Evolutionary conservation across 2,113 vertebrate species (phyloP).

Genomic region (Onychorhynchus coronatus): DNA sequence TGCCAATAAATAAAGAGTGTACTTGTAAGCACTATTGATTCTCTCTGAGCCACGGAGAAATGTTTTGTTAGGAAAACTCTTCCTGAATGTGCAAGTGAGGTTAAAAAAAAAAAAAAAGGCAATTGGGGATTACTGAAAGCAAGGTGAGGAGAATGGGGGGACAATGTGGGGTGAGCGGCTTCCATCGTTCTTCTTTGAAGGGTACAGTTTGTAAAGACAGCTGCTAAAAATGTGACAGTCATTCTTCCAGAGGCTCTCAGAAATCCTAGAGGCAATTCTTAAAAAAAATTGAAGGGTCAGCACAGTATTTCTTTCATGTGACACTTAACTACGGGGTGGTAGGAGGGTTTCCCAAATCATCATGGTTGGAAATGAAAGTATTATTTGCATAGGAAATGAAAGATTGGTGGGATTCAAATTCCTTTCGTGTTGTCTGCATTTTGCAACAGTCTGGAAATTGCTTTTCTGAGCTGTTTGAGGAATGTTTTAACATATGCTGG

Average conservation of each 20-base stretch:
- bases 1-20: constrained; percentile 62
- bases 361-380: neutral
- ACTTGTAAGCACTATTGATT: constrained; percentile 61
- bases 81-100: constrained; percentile 24
- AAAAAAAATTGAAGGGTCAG: neutral
- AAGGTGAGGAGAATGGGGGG: neutral
- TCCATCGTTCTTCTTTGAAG: neutral
- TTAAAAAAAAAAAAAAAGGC: neutral
- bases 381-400: neutral
- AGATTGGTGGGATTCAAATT: neutral
- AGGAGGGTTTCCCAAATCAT: neutral
- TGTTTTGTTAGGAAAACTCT: constrained; percentile 53
- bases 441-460: neutral
- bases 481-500: neutral
- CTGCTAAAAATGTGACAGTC: neutral
- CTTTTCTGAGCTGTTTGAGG: neutral
- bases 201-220: neutral
- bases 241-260: neutral
- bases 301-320: neutral
- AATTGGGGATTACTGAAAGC: neutral
- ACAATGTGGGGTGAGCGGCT: neutral
- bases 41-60: neutral
- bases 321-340: neutral
- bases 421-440: neutral
- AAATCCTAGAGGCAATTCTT: neutral